A percentile compares a stretch with the other conserved stretches of the same genome.
Evolutionary conservation across 2,113 vertebrate species (phyloP).

Genomic region (Halcyon malimbica): DNA sequence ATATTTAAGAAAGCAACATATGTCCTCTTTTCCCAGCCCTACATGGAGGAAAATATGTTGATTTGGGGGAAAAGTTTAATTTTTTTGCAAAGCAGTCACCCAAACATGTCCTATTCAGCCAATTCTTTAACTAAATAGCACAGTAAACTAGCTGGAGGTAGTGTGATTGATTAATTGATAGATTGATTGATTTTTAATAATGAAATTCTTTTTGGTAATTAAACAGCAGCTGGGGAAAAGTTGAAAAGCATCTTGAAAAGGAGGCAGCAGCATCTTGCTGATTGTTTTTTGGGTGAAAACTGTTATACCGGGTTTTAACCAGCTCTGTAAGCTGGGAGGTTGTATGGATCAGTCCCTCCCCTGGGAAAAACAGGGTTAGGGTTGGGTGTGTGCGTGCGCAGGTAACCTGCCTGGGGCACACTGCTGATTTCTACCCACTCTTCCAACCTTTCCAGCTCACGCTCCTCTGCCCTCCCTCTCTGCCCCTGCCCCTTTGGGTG

Average conservation of each 20-base stretch:
- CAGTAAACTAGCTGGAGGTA: not conserved
- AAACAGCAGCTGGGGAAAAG: not conserved
- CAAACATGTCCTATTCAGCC: not conserved
- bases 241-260: rapidly evolving
- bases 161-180: no score
- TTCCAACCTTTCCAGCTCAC: slow-evolving; percentile 30
- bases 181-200: not conserved
- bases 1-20: not conserved
- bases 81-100: not conserved
- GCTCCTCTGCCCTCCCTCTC: slow-evolving; percentile 52
- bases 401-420: slow-evolving; percentile 20
- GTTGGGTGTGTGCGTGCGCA: not conserved
- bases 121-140: not conserved
- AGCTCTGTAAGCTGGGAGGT: not conserved
- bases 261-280: not conserved
- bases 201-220: not conserved
- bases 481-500: slow-evolving; percentile 35
- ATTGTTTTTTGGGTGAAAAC: rapidly evolving
- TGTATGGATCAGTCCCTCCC: not conserved
- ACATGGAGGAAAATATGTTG: not conserved
- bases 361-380: not conserved
- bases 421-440: not conserved
- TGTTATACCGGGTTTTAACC: rapidly evolving
- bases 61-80: not conserved
- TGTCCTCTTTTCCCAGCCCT: not conserved